These are phyloP conservation scores for Drosophila bifasciata DNA, from an alignment of 1,140 invertebrate genomes.

Conservation along the genomic window DNA sequence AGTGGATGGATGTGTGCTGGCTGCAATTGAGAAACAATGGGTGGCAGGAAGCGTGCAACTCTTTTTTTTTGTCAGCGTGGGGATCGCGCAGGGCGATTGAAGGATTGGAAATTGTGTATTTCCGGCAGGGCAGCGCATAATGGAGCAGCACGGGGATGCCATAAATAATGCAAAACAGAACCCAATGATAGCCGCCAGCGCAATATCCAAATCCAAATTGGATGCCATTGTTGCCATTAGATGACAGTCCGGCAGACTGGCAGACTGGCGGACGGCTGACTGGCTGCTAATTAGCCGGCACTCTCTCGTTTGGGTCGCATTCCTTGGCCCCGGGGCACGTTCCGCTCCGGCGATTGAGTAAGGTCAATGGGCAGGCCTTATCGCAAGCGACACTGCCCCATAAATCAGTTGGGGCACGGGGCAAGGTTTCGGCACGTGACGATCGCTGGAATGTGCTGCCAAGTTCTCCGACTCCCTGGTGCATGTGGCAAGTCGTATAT, in stretches of 20 bases:
- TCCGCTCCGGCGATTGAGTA: slow-evolving; percentile 45
- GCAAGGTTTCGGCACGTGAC: slow-evolving; percentile 52
- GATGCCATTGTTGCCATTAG: slow-evolving; percentile 22
- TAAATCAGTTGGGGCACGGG: slow-evolving; percentile 47
- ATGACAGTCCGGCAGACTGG: neutral
- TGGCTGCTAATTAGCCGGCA: slow-evolving; percentile 46
- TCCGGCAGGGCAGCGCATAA: slow-evolving; percentile 66
- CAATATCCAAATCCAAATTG: slow-evolving; percentile 50
- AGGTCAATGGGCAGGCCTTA: slow-evolving; percentile 48
- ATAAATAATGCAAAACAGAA: slow-evolving; percentile 68
- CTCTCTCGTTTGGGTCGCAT: slow-evolving; percentile 25
- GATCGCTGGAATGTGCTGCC: slow-evolving; percentile 43
- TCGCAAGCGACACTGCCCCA: slow-evolving; percentile 34
- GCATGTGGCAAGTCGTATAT: slow-evolving; percentile 34
- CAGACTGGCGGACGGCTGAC: slow-evolving; percentile 4
- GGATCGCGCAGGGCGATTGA: slow-evolving; percentile 37
- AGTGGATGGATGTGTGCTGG: too few species aligned
- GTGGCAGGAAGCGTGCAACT: slow-evolving; percentile 35
- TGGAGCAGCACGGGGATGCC: slow-evolving; percentile 55
- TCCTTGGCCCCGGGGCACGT: slow-evolving; percentile 29
- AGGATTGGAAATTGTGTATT: slow-evolving; percentile 65
- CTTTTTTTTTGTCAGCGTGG: slow-evolving; percentile 16
- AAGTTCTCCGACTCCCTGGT: slow-evolving; percentile 1
- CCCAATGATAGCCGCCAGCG: slow-evolving; percentile 36
- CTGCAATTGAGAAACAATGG: slow-evolving; percentile 32